Base-by-base conservation (phyloP, 1,140 invertebrate species). In the Apocrypta bakeri region DNA sequence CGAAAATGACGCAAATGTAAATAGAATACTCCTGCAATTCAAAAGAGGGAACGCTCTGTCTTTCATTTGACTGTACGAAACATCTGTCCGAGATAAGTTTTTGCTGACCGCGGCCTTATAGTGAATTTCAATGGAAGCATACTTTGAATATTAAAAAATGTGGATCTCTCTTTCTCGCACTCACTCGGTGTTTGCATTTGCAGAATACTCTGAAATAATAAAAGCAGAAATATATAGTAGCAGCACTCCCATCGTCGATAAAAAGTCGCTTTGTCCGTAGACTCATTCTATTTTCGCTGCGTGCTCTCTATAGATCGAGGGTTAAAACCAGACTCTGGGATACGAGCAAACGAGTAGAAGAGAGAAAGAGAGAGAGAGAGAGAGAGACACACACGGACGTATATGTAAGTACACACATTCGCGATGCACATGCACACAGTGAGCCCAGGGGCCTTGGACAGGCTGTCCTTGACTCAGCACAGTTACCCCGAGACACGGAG, bases 391-490 rank as follows among this genome's bases (percentile, higher is more conserved):
- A 31, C 64, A 56, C 64, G 7, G 11, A 66, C 61, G 1, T 12
- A 21, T n/a, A 9, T 66, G 74, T 25, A 63, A 27, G 75, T 68
- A 69, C 80, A 76, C 74, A 76, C 77, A 77, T 75, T 25, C 56
- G 17, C 68, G 71, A 69, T 48, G 80, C 69, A 48, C 25, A 24
- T 76, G 31, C 76, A 64, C 69, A 82, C 78, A 82, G 86, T 85
- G 85, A 84, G 85, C 82, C 80, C 73, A 85, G 88, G 90, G 88
- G 88, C 91, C 90, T 92, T 91, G 91, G 89, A 77, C 86, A 87
- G 86, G 83, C 87, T 92, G 90, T 91, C 90, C 91, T 92, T 92
- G 91, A 92, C 91, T 91, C 90, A 90, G 91, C 91, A 91, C 91
- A 91, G 90, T 91, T 92, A 92, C 91, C 91, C 91, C 90, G 88